These are phyloP conservation scores for Cossypha caffra DNA, from an alignment of 2,797 vertebrate genomes.

Conservation along the genomic window DNA sequence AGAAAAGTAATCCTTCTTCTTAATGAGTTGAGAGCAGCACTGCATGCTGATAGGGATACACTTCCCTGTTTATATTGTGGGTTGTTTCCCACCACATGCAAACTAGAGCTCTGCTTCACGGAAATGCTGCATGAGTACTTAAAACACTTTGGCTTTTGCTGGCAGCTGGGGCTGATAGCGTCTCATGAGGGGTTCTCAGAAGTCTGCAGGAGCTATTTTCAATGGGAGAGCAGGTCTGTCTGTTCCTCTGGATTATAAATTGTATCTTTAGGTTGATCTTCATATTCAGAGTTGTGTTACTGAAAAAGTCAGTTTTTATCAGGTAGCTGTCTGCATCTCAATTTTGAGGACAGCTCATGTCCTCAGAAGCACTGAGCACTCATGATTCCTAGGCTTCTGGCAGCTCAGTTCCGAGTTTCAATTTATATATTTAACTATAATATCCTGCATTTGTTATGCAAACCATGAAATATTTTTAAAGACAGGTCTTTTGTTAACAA, in stretches of 20 bases:
- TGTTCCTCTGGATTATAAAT: background rate
- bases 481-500: background rate
- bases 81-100: background rate
- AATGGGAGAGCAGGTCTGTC: background rate
- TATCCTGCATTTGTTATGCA: background rate
- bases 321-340: background rate
- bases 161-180: background rate
- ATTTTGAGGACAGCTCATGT: background rate
- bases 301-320: background rate
- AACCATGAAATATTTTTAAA: background rate
- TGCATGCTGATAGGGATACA: accelerated
- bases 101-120: background rate
- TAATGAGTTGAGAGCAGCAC: background rate
- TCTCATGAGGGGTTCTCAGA: background rate
- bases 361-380: background rate
- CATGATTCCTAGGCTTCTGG: background rate
- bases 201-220: background rate
- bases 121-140: background rate
- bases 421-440: background rate
- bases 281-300: background rate
- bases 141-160: background rate
- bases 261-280: background rate
- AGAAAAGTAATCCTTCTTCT: background rate
- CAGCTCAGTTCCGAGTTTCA: background rate
- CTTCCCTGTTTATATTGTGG: background rate